These are phyloP conservation scores for Enteromius viviparus DNA, from an alignment of 2,797 vertebrate genomes.

Conservation along the genomic window DNA sequence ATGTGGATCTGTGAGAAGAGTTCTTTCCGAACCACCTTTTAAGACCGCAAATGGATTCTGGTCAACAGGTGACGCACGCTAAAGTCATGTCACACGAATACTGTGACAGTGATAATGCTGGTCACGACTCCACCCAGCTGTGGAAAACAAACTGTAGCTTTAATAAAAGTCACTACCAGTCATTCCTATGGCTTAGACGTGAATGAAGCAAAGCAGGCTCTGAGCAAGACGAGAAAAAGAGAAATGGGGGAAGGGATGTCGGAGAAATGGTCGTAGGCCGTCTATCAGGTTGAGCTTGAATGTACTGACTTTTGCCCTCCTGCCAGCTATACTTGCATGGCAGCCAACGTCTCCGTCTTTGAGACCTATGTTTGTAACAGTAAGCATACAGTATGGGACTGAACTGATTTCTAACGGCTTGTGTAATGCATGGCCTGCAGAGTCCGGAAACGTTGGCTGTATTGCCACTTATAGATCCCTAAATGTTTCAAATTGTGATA, in stretches of 20 bases:
- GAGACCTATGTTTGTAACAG: not conserved
- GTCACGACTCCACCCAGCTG: slow-evolving; percentile 33
- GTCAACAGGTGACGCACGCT: slow-evolving; percentile 42
- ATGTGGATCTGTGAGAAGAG: slow-evolving; percentile 43
- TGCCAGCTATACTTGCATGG: slow-evolving; percentile 32
- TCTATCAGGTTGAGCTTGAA: slow-evolving; percentile 56
- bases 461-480: not conserved
- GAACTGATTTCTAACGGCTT: not conserved
- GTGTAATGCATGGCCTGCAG: not conserved
- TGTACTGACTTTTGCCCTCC: slow-evolving; percentile 36
- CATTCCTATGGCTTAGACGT: slow-evolving; percentile 51
- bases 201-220: slow-evolving; percentile 50
- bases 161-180: slow-evolving; percentile 31
- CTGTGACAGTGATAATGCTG: slow-evolving; percentile 4
- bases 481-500: not conserved
- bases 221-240: not conserved
- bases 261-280: slow-evolving; percentile 42
- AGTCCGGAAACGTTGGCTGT: not conserved
- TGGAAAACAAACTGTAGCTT: slow-evolving; percentile 35
- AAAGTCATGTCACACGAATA: slow-evolving; percentile 45
- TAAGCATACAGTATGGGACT: not conserved
- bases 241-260: slow-evolving; percentile 23
- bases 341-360: slow-evolving; percentile 5
- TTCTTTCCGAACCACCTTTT: slow-evolving; percentile 27
- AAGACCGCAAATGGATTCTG: slow-evolving; percentile 7